phyloP scores from a whole-genome alignment of 2,888 invertebrate species.

The Rhopalosiphum nymphaeae region DNA sequence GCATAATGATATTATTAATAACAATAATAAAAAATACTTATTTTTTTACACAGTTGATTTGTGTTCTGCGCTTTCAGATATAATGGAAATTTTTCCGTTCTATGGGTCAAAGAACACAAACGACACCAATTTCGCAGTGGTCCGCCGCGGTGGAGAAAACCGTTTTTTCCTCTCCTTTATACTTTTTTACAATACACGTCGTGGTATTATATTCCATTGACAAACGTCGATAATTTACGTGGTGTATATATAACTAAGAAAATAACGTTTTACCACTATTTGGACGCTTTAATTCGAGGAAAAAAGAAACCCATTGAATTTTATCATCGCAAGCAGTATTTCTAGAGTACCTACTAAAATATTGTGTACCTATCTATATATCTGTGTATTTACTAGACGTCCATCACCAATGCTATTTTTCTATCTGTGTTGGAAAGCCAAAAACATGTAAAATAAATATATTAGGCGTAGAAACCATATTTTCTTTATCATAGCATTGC shows the following conservation, averaged over 20 bases:
- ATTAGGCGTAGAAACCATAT: background rate
- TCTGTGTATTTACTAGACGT: background rate
- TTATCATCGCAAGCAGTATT: background rate
- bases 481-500: background rate
- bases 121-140: slow-evolving; percentile 54
- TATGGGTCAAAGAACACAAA: slow-evolving; percentile 55
- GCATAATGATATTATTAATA: slow-evolving; percentile 14
- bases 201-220: slow-evolving; percentile 5
- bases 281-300: background rate
- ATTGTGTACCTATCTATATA: background rate
- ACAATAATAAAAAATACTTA: slow-evolving; percentile 16
- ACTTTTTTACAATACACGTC: background rate
- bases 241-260: background rate
- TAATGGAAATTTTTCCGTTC: slow-evolving; percentile 43
- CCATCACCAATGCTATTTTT: background rate
- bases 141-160: slow-evolving; percentile 33
- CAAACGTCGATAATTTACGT: slow-evolving; percentile 51
- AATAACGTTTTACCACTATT: slow-evolving; percentile 30
- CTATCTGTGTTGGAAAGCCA: background rate
- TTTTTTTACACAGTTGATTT: slow-evolving; percentile 55
- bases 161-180: slow-evolving; percentile 27
- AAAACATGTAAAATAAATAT: background rate
- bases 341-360: background rate
- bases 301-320: background rate
- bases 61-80: slow-evolving; percentile 48